Evolutionary conservation across 2,113 vertebrate genomes (phyloP), one percentile per base, ranked within the genome.

Genomic region (Mesocricetus auratus): DNA sequence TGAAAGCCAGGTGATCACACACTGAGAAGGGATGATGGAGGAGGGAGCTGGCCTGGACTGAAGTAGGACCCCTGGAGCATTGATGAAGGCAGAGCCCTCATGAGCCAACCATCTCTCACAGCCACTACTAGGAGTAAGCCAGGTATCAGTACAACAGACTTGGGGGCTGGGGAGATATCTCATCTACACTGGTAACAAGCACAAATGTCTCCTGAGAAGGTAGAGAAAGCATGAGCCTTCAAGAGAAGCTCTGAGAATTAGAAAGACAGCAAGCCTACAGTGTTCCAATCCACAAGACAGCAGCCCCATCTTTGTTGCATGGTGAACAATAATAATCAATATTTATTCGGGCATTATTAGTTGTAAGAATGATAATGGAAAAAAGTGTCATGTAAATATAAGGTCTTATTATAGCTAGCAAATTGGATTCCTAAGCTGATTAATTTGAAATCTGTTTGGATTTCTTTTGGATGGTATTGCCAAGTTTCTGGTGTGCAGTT

Each of bases 391-490:
- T 89, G 75, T 91, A 93, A 96, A 95, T 86, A 90, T 42, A 56
- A 88, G 93, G 85, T 78, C 95, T 97, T 95, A 92, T 96, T 93
- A 93, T 24, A 95, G 77, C 90, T n/a, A 91, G 91, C 88, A 96
- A 91, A 97, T 82, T 91, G 82, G 96, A 94, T 71, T 89, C 77
- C 19, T 74, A 91, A 47, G 94, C 94, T 93, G 95, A 96, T 93
- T 94, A 93, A 93, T 83, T 81, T 93, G 86, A 89, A 94, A 91
- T 96, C 94, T 96, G 91, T 97, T 94, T 98, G 81, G 93, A 89
- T 89, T 78, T 91, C 89, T 82, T 94, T 64, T 31, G 73, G 93
- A 60, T 81, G 71, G 19, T 50, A 26, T 60, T 83, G 96, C 97
- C 97, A 95, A 89, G 92, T 92, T 95, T 86, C 91, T 86, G 87